These are phyloP conservation scores for Acanthiza pusilla DNA, from an alignment of 2,797 vertebrate genomes.

Conservation along the genomic window DNA sequence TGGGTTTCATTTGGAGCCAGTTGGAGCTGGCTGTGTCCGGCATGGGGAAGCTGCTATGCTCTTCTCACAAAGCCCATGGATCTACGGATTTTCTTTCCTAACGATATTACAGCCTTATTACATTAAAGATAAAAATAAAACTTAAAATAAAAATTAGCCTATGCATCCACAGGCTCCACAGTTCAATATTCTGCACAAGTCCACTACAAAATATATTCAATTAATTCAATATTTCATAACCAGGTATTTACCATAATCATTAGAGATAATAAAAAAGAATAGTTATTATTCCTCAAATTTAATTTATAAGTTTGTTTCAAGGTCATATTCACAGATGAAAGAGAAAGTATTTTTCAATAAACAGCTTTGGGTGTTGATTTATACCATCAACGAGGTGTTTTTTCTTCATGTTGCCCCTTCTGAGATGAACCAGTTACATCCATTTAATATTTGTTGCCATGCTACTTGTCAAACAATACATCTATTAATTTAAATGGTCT, in stretches of 20 bases:
- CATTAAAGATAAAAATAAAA: not conserved
- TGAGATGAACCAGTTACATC: not conserved
- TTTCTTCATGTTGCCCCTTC: not conserved
- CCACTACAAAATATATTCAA: not conserved
- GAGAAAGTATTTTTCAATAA: not conserved
- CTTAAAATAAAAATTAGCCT: not conserved
- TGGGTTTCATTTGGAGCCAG: not conserved
- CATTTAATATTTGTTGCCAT: not conserved
- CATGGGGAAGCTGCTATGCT: not conserved
- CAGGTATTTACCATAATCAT: not conserved
- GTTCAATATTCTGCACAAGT: not conserved
- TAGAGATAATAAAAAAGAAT: not conserved
- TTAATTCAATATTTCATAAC: not conserved
- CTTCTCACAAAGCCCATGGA: not conserved
- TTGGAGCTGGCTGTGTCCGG: not conserved
- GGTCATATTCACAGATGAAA: not conserved
- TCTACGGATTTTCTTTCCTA: not conserved
- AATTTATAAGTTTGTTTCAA: not conserved
- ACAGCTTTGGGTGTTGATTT: not conserved
- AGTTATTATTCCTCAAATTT: not conserved
- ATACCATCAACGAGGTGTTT: fast-evolving
- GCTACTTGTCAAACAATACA: not conserved
- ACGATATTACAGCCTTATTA: not conserved
- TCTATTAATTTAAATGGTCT: not conserved
- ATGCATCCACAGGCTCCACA: not conserved